phyloP scores from a whole-genome alignment of 2,888 invertebrate genomes.

The Gasteruption jaculator region DNA sequence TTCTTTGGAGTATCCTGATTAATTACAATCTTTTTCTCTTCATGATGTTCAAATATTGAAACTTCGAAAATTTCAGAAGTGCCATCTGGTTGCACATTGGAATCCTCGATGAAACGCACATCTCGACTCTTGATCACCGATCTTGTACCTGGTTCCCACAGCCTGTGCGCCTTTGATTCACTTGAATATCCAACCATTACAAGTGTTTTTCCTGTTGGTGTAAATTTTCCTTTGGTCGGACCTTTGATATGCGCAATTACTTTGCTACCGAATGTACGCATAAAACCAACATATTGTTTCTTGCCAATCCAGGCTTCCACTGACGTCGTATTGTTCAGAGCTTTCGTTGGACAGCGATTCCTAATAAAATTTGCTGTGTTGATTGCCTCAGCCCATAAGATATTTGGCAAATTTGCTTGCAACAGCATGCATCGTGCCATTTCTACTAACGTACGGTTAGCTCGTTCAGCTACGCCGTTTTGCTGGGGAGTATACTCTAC shows the following conservation, averaged over 20 bases:
- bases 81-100: too few species aligned
- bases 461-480: conserved; percentile 8
- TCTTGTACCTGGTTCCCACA: neutral
- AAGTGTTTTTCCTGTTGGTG: conserved; percentile 1
- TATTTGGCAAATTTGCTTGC: conserved; percentile 3
- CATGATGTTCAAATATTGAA: too few species aligned
- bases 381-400: conserved; percentile 6
- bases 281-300: conserved; percentile 7
- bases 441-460: conserved; percentile 7
- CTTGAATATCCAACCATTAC: neutral
- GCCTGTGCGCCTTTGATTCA: too few species aligned
- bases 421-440: conserved; percentile 10
- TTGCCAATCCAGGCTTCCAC: conserved; percentile 7
- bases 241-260: conserved; percentile 4
- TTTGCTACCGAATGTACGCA: conserved; percentile 8
- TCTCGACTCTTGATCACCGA: too few species aligned
- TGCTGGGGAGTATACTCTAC: conserved; percentile 10
- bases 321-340: conserved; percentile 7
- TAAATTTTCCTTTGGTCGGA: conserved; percentile 8
- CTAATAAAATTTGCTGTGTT: conserved; percentile 5
- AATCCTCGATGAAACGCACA: too few species aligned
- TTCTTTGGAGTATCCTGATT: neutral
- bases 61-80: too few species aligned
- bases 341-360: conserved; percentile 6
- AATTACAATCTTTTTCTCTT: neutral